Evolutionary conservation across 1,140 invertebrate species (phyloP).

Genomic region (Lucilia cuprina): DNA sequence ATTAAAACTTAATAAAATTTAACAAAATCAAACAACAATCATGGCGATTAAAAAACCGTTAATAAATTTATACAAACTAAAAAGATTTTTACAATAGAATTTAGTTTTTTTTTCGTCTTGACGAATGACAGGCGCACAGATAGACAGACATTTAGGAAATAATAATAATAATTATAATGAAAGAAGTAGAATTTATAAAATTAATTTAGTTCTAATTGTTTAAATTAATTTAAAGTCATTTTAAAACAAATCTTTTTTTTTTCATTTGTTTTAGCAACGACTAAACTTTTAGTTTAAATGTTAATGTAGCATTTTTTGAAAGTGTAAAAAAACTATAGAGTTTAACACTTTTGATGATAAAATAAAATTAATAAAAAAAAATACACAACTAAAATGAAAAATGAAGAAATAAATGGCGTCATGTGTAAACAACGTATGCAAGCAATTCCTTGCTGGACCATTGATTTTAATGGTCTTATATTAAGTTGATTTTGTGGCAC

Average conservation of each 20-base stretch:
- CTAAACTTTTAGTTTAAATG: background rate
- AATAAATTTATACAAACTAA: background rate
- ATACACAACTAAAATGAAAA: background rate
- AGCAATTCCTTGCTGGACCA: background rate
- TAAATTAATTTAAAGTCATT: background rate
- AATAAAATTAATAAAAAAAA: background rate
- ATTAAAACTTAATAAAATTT: background rate
- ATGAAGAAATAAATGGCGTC: conserved; percentile 11
- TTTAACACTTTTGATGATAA: background rate
- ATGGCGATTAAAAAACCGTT: background rate
- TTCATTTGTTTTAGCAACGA: background rate
- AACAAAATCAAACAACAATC: background rate
- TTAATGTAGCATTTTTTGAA: no score
- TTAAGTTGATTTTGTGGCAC: background rate
- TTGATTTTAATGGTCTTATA: background rate
- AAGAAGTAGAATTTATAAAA: background rate
- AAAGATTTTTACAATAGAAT: background rate
- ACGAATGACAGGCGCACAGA: background rate
- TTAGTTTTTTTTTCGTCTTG: background rate
- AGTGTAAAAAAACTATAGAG: no score
- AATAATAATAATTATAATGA: background rate
- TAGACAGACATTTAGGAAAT: background rate
- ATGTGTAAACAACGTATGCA: background rate
- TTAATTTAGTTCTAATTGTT: background rate
- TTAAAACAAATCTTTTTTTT: background rate